Conservation (phyloP, 1,140 invertebrate genomes). For the Delia radicum region DNA sequence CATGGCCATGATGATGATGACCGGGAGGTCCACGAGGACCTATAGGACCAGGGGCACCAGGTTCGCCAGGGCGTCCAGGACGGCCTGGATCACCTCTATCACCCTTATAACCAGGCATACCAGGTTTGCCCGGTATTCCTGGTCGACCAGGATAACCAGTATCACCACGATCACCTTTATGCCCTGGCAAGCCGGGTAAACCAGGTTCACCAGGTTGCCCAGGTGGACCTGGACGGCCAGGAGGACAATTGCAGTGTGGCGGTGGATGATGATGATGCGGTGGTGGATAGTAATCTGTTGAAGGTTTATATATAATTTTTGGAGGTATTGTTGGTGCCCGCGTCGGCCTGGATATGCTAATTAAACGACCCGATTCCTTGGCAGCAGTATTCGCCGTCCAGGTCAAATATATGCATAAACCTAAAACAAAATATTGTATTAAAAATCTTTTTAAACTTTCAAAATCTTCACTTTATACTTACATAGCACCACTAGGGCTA, state of each 20-base stretch:
- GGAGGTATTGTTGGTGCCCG: too few species aligned
- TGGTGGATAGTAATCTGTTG: background rate
- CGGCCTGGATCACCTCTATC: conserved; percentile 35
- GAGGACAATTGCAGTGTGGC: background rate
- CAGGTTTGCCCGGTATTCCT: background rate
- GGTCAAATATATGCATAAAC: background rate
- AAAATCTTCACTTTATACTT: background rate
- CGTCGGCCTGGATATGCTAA: background rate
- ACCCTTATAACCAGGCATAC: background rate
- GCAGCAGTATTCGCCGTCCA: background rate
- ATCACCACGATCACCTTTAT: background rate
- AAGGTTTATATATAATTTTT: background rate
- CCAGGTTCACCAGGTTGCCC: background rate
- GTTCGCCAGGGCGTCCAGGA: conserved; percentile 44
- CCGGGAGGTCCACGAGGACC: background rate
- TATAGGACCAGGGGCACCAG: conserved; percentile 40
- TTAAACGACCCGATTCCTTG: background rate
- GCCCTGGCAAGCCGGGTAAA: background rate
- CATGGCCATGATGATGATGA: background rate
- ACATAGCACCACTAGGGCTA: background rate
- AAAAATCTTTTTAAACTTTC: background rate
- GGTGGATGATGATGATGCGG: background rate
- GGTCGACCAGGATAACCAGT: background rate
- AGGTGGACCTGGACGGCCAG: background rate
- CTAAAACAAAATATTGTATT: background rate